phyloP scores from a whole-genome alignment of 1,140 invertebrate genomes.

The Camponotus floridanus region DNA sequence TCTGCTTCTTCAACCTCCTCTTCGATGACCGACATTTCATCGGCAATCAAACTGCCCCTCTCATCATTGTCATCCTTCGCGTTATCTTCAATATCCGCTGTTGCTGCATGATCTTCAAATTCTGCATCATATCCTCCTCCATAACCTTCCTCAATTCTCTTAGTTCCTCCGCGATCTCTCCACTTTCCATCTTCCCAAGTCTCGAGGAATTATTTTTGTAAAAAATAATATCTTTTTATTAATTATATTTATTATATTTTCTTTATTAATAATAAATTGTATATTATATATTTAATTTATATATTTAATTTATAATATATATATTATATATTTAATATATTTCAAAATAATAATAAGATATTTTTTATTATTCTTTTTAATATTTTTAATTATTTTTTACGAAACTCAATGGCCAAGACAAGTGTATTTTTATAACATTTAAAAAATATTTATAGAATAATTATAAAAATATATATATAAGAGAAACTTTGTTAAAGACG shows the following conservation, averaged over 20 bases:
- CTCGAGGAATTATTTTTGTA: background rate
- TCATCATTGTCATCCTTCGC: slow-evolving; percentile 73
- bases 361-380: background rate
- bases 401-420: background rate
- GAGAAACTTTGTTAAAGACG: background rate
- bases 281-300: background rate
- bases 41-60: slow-evolving; percentile 78
- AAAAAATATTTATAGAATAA: background rate
- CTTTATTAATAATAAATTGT: background rate
- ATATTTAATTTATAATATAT: no score
- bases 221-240: background rate
- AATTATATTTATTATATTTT: background rate
- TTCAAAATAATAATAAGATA: background rate
- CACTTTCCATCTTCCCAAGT: no score
- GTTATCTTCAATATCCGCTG: slow-evolving; percentile 61
- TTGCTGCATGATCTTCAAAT: slow-evolving; percentile 55
- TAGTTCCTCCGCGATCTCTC: no score
- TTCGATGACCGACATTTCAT: slow-evolving; percentile 72
- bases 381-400: background rate
- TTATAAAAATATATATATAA: background rate
- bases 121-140: no score
- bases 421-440: background rate
- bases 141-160: no score
- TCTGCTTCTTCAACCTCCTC: slow-evolving; percentile 75
- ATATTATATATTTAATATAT: background rate